These are phyloP conservation scores for Erinaceus europaeus DNA, from an alignment of 2,113 vertebrate species.

Conservation along the genomic window DNA sequence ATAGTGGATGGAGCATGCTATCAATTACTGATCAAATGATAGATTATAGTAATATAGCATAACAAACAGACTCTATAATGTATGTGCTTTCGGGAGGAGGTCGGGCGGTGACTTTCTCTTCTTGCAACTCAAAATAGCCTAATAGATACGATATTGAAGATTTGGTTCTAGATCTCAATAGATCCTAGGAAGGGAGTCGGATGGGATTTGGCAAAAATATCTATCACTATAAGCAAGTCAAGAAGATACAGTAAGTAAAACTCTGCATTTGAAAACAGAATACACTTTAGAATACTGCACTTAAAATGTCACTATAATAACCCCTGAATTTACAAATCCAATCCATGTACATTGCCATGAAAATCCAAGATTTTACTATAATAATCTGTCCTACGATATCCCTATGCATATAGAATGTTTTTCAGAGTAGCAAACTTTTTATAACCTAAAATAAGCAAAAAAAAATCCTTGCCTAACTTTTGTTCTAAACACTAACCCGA, in stretches of 20 bases:
- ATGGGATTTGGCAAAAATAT: too few relatives aligned
- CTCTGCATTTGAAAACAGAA: too few relatives aligned
- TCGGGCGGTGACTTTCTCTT: too few relatives aligned
- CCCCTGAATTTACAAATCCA: not conserved
- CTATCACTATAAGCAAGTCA: too few relatives aligned
- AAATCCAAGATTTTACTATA: not conserved
- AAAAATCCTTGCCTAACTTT: slow-evolving; percentile 15
- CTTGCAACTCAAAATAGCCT: too few relatives aligned
- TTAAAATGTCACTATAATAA: not conserved
- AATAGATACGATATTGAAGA: too few relatives aligned
- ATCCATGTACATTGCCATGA: not conserved
- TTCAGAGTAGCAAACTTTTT: not conserved
- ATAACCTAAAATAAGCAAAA: slow-evolving; percentile 16
- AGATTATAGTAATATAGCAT: not conserved
- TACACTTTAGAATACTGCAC: too few relatives aligned
- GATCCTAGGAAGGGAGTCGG: too few relatives aligned
- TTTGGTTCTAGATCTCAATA: too few relatives aligned
- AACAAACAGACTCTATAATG: not conserved
- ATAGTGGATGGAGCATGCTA: not conserved
- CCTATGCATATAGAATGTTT: not conserved
- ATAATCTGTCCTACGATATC: not conserved
- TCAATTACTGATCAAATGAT: not conserved
- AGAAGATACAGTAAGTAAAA: too few relatives aligned
- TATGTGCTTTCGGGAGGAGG: too few relatives aligned
- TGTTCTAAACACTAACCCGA: not conserved